Evolutionary conservation across 2,888 invertebrate genomes (phyloP).

Genomic region (Zeuzera pyrina): DNA sequence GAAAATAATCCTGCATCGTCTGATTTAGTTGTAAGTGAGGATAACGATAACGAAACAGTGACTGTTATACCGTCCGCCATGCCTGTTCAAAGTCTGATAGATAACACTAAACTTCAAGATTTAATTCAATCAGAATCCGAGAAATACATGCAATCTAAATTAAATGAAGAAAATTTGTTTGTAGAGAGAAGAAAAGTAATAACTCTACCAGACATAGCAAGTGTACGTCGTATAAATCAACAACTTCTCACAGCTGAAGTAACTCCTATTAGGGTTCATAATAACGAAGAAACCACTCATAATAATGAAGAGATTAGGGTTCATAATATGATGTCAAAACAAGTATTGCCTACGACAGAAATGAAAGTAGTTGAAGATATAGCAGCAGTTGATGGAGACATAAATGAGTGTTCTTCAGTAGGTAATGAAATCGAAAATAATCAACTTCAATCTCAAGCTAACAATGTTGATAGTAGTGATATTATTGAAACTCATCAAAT

Average conservation of each 20-base stretch:
- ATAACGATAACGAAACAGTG: constrained; percentile 11
- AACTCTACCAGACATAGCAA: constrained; percentile 40
- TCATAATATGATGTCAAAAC: neutral
- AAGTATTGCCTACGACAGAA: neutral
- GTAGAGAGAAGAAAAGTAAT: constrained; percentile 39
- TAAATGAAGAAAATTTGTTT: constrained; percentile 3
- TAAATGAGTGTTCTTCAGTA: no score
- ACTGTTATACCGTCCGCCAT: constrained; percentile 35
- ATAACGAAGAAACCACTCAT: neutral
- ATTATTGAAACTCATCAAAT: no score
- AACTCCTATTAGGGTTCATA: constrained; percentile 31
- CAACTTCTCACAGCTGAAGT: constrained; percentile 48
- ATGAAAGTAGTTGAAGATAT: neutral
- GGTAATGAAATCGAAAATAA: no score
- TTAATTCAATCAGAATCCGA: constrained; percentile 10
- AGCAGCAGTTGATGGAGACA: neutral
- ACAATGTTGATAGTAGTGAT: no score
- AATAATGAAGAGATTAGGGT: neutral
- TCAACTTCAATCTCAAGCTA: no score
- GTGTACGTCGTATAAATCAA: constrained; percentile 45
- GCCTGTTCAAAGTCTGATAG: constrained; percentile 35
- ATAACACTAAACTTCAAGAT: constrained; percentile 24
- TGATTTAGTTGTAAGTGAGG: constrained; percentile 7
- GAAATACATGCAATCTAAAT: neutral
- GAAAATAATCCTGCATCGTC: constrained; percentile 5